A percentile compares a stretch with the other conserved stretches of the same genome.
Conservation (phyloP, 2,888 invertebrate species). For the Hirudinaria manillensis region DNA sequence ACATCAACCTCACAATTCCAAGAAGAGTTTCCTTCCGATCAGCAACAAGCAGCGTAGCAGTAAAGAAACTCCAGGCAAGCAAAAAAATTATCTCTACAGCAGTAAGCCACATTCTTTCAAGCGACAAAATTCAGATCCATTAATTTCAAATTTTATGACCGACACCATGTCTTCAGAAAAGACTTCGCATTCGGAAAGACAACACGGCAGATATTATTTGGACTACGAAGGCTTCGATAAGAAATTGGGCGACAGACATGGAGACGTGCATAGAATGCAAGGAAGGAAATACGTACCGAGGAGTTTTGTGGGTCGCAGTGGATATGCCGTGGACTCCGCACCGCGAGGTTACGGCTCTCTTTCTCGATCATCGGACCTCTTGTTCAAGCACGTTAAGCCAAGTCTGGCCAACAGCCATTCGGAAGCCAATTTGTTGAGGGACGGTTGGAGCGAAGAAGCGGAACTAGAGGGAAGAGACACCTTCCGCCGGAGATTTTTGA, state of each 20-base stretch:
- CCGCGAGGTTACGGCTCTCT: no score
- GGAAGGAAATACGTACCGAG: no score
- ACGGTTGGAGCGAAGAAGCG: neutral
- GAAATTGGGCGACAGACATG: neutral
- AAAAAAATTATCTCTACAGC: neutral
- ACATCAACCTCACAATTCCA: no score
- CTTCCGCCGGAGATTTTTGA: neutral
- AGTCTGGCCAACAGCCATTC: conserved; percentile 18
- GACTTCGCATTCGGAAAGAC: conserved; percentile 9
- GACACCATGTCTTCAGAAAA: conserved; percentile 23
- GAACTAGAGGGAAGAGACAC: neutral
- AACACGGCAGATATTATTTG: neutral
- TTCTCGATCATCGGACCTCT: neutral
- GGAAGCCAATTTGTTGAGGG: conserved; percentile 17
- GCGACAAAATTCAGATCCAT: conserved; percentile 59
- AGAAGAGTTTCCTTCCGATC: no score
- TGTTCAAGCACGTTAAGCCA: neutral
- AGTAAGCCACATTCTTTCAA: conserved; percentile 42
- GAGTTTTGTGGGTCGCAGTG: no score
- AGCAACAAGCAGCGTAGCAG: neutral
- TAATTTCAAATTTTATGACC: conserved; percentile 56
- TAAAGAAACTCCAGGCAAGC: neutral
- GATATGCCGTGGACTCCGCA: no score
- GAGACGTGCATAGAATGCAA: neutral
- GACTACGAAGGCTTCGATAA: neutral